Percentiles rank a stretch among this genome's conserved stretches.
These are phyloP conservation scores for Grammomys surdaster DNA, from an alignment of 2,113 vertebrate species.

Conservation along the genomic window DNA sequence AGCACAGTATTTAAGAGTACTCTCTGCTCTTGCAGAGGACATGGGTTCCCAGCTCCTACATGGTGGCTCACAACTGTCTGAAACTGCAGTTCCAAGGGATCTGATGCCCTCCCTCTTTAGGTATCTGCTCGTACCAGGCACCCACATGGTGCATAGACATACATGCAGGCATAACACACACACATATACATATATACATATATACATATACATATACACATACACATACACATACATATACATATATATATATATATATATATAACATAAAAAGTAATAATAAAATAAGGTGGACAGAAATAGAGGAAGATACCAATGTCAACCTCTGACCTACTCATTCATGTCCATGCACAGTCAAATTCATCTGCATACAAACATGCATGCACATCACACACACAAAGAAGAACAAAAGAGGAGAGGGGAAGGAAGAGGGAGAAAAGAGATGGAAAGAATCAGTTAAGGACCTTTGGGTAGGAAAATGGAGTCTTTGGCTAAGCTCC, in stretches of 20 bases:
- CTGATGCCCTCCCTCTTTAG: not conserved
- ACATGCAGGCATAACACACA: not conserved
- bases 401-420: not conserved
- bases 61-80: not conserved
- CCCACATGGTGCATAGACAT: not conserved
- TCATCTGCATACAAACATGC: not conserved
- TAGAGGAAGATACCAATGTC: not conserved
- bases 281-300: not conserved
- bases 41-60: not conserved
- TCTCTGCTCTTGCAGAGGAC: not conserved
- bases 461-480: slow-evolving; percentile 30
- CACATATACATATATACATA: too few relatives aligned
- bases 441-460: not conserved
- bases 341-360: not conserved
- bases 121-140: not conserved
- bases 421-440: not conserved
- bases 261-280: not conserved
- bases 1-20: not conserved
- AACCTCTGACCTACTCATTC: not conserved
- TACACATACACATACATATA: too few relatives aligned
- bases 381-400: not conserved
- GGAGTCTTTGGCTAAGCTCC: slow-evolving; percentile 20
- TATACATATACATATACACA: too few relatives aligned
- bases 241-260: not conserved
- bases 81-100: not conserved